Evolutionary conservation across 2,888 invertebrate species (phyloP).

Genomic region (Phanerotoma sp.): DNA sequence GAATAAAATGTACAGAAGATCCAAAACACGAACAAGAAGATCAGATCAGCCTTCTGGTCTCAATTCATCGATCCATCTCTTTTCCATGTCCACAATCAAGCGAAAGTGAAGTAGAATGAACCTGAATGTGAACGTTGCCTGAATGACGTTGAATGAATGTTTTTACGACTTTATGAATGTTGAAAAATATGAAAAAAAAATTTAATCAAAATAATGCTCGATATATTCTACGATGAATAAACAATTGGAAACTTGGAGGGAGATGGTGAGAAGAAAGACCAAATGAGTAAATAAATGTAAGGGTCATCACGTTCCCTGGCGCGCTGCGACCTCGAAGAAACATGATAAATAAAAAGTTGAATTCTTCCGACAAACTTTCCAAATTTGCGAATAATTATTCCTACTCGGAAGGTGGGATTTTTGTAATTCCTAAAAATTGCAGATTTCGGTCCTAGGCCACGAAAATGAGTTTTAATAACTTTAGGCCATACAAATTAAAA

Average conservation of each 20-base stretch:
- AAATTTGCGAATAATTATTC: neutral
- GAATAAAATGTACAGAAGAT: constrained; percentile 7
- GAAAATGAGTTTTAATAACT: constrained; percentile 2
- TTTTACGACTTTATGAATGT: constrained; percentile 21
- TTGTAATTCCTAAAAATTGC: too few species aligned
- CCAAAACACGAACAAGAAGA: neutral
- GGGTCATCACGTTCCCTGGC: constrained; percentile 13
- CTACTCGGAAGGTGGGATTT: constrained; percentile 13
- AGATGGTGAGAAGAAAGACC: constrained; percentile 1
- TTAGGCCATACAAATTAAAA: too few species aligned
- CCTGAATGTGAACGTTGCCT: constrained; percentile 5
- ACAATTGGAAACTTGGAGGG: neutral
- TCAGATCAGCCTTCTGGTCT: neutral
- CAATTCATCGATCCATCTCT: constrained; percentile 10
- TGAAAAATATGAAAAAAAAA: too few species aligned
- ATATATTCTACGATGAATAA: neutral
- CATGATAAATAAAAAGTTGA: neutral
- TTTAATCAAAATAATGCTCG: neutral
- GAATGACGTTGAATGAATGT: constrained; percentile 29
- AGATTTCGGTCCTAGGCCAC: too few species aligned
- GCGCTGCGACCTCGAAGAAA: constrained; percentile 21
- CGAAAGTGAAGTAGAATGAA: constrained; percentile 1
- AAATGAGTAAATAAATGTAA: neutral
- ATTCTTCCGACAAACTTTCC: neutral
- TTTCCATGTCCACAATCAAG: constrained; percentile 1